phyloP scores from a whole-genome alignment of 2,113 vertebrate species.

The Vimba vimba region DNA sequence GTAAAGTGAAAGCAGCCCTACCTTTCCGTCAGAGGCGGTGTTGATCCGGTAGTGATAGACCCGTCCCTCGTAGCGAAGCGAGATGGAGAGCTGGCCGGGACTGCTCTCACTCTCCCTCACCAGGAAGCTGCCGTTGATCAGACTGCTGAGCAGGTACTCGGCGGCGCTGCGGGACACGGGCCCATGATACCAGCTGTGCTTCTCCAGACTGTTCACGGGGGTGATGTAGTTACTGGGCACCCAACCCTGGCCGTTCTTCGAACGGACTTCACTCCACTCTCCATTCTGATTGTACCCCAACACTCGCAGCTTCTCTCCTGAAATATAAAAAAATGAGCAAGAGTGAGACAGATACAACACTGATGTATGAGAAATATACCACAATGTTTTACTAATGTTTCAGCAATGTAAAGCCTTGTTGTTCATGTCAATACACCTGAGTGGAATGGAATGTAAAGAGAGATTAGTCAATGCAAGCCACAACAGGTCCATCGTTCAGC shows the following conservation, averaged over 20 bases:
- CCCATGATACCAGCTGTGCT: conserved; percentile 99
- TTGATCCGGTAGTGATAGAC: conserved; percentile 99
- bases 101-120: conserved; percentile 98
- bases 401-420: neutral
- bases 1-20: conserved; percentile 56
- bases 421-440: neutral
- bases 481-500: neutral
- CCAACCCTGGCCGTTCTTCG: conserved; percentile 98
- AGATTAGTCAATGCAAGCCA: neutral
- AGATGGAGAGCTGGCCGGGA: conserved; percentile 96
- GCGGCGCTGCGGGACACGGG: conserved; percentile 96
- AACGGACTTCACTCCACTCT: conserved; percentile 98
- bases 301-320: conserved; percentile 96
- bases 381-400: neutral
- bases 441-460: neutral
- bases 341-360: neutral
- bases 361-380: too few relatives aligned
- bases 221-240: conserved; percentile 99
- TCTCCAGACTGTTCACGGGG: conserved; percentile 97
- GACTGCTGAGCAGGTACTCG: conserved; percentile 94
- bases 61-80: conserved; percentile 94
- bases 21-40: conserved; percentile 91
- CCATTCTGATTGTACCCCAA: conserved; percentile 99
- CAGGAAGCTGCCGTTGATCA: conserved; percentile 98
- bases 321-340: neutral